Conservation (phyloP, 2,797 vertebrate species). For the Micropoecilia bifurca region DNA sequence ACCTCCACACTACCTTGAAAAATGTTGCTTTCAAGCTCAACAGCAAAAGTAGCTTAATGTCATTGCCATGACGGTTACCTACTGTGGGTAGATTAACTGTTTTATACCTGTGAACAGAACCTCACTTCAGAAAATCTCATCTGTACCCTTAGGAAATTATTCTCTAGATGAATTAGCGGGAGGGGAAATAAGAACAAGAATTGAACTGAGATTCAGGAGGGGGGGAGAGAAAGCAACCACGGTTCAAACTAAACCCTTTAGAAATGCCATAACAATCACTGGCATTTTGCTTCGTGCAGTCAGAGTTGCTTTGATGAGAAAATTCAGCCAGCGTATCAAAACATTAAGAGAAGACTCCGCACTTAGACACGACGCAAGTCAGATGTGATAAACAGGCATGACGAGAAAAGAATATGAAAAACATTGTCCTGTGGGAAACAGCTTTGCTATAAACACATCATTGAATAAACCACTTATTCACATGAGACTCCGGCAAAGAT, state of each 20-base stretch:
- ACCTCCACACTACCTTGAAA: not conserved
- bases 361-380: conserved; percentile 1
- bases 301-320: conserved; percentile 7
- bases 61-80: not conserved
- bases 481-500: conserved; percentile 27
- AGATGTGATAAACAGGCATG: conserved; percentile 15
- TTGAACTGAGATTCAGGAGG: not conserved
- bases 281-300: too few relatives aligned
- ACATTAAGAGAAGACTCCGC: not conserved
- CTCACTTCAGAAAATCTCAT: not conserved
- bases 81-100: not conserved
- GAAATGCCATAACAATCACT: not conserved
- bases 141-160: not conserved
- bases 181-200: not conserved
- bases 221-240: not conserved
- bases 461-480: conserved; percentile 17
- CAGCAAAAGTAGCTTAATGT: not conserved
- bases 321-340: not conserved
- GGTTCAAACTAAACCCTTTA: not conserved
- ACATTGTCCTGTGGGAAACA: conserved; percentile 18
- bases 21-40: not conserved
- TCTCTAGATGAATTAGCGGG: not conserved
- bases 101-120: not conserved
- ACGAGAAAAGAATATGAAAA: conserved; percentile 11
- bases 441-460: conserved; percentile 13